phyloP scores from a whole-genome alignment of 1,140 invertebrate species.

The Augochlora pura region DNA sequence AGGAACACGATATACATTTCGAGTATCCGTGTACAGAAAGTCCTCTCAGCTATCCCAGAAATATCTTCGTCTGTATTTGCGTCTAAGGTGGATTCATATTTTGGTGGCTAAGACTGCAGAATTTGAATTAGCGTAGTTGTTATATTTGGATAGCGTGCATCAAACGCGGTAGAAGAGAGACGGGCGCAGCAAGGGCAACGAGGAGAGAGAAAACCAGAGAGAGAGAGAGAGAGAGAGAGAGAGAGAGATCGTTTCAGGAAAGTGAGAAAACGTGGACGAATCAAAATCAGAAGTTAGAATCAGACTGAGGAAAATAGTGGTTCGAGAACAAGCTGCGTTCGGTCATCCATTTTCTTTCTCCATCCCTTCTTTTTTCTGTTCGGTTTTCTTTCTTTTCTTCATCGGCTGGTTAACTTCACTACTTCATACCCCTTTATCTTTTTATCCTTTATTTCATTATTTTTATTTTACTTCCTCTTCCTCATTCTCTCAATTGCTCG shows the following conservation, averaged over 20 bases:
- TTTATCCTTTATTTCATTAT: not conserved
- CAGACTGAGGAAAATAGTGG: constrained; percentile 63
- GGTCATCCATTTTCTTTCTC: constrained; percentile 47
- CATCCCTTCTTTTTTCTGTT: constrained; percentile 32
- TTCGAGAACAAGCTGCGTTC: constrained; percentile 64
- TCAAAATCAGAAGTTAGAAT: constrained; percentile 58
- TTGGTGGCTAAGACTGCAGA: constrained; percentile 59
- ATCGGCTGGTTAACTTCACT: constrained; percentile 23
- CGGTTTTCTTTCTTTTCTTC: not conserved
- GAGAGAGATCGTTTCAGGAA: constrained; percentile 20
- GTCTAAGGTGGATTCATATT: constrained; percentile 76
- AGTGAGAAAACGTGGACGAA: constrained; percentile 51
- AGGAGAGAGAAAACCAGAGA: not conserved
- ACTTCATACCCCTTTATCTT: not conserved
- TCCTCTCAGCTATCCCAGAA: constrained; percentile 63
- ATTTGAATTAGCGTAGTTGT: constrained; percentile 63
- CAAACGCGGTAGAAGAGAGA: not conserved
- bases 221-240: not conserved
- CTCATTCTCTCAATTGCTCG: too few relatives aligned
- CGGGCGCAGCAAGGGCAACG: too few relatives aligned
- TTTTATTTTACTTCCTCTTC: not conserved
- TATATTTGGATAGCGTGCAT: constrained; percentile 74
- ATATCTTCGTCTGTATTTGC: constrained; percentile 78
- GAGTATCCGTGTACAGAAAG: not conserved
- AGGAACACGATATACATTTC: not conserved